Percentiles rank a stretch among this genome's conserved stretches.
phyloP scores from a whole-genome alignment of 2,797 vertebrate species.

The Eulemur rubriventer region DNA sequence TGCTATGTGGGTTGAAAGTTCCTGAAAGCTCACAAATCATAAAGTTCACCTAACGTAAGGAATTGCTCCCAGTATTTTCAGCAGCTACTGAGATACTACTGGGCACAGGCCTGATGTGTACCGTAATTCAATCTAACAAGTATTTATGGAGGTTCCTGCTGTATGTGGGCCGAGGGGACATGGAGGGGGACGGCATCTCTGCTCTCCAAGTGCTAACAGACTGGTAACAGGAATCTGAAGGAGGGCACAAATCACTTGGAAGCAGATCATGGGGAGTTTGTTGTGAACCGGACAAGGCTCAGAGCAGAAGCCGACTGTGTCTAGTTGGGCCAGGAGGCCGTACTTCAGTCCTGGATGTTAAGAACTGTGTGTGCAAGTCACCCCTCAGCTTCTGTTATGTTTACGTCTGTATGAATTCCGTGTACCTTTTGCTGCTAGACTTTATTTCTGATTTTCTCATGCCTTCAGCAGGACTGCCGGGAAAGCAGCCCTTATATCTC shows the following conservation, averaged over 20 bases:
- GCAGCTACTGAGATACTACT: background rate
- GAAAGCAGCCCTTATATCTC: background rate
- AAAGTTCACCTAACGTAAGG: background rate
- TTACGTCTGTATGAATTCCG: background rate
- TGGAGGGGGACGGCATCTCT: background rate
- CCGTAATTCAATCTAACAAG: background rate
- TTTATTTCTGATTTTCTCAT: background rate
- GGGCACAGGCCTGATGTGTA: rapidly evolving
- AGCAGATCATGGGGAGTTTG: rapidly evolving
- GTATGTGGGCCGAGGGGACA: background rate
- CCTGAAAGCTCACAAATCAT: background rate
- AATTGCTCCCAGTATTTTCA: background rate
- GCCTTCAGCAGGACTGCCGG: background rate
- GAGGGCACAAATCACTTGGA: no score
- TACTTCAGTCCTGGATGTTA: background rate
- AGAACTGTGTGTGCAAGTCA: background rate
- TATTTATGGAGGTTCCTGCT: background rate
- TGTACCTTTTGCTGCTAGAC: background rate
- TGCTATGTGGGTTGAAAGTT: background rate
- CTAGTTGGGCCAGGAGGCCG: rapidly evolving
- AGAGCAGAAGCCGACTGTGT: background rate
- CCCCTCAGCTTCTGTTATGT: background rate
- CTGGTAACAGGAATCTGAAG: rapidly evolving
- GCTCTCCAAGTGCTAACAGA: background rate
- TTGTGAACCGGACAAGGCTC: background rate